Conservation (phyloP, 2,888 invertebrate species). For the Lochmaea crataegi region DNA sequence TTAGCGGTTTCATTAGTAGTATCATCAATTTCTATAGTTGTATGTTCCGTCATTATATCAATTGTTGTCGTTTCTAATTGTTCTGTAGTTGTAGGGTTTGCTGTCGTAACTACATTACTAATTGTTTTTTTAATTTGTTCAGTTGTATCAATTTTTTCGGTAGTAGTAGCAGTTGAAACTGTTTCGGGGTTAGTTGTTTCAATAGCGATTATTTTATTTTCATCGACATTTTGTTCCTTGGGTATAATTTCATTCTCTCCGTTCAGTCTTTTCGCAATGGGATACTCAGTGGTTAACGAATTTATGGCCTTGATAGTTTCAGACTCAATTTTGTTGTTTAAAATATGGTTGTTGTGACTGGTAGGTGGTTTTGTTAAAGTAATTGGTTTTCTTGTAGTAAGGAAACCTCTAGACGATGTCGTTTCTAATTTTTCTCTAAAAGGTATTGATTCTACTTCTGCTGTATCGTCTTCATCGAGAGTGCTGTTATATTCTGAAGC, state of each 20-base stretch:
- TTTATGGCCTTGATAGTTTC: constrained; percentile 52
- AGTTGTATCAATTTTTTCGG: constrained; percentile 4
- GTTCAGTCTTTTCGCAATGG: constrained; percentile 37
- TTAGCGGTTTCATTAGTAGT: neutral
- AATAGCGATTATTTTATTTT: constrained; percentile 57
- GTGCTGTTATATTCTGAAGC: constrained; percentile 69
- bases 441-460: constrained; percentile 11
- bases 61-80: neutral
- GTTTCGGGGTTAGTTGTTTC: constrained; percentile 49
- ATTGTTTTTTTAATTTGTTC: constrained; percentile 11
- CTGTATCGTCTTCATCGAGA: constrained; percentile 54
- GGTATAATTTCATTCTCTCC: constrained; percentile 34
- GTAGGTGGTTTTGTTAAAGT: constrained; percentile 49
- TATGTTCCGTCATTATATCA: neutral
- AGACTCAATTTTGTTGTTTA: constrained; percentile 61
- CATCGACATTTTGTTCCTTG: constrained; percentile 51
- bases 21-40: neutral
- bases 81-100: neutral
- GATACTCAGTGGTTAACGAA: constrained; percentile 37
- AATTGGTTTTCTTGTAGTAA: constrained; percentile 49
- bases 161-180: neutral
- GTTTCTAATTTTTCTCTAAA: constrained; percentile 35
- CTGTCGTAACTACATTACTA: neutral
- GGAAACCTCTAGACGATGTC: constrained; percentile 39
- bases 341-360: constrained; percentile 51